Evolutionary conservation across 35 echinoderm and acorn worm genomes (phyloP).

Genomic region (Apostichopus californicus): DNA sequence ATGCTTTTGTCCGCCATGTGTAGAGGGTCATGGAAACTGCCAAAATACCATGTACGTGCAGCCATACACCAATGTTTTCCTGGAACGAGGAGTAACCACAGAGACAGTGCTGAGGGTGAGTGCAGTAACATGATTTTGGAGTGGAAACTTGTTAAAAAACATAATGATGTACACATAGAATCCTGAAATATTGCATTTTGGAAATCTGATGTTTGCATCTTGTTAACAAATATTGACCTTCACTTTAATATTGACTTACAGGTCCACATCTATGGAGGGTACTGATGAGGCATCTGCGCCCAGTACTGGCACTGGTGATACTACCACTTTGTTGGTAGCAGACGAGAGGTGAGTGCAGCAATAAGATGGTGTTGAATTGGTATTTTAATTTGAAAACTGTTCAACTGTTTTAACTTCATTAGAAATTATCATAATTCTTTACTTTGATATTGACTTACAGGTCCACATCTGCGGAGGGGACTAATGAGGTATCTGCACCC

Average conservation of each 20-base stretch:
- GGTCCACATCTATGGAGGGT: not conserved
- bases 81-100: constrained; percentile 17
- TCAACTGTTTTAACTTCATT: too few species aligned
- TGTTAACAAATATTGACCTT: not conserved
- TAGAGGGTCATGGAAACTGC: constrained; percentile 2
- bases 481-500: not conserved
- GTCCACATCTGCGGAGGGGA: not conserved
- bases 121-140: not conserved
- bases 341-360: not conserved
- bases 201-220: not conserved
- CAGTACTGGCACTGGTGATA: too few species aligned
- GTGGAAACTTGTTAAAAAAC: not conserved
- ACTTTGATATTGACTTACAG: not conserved
- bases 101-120: not conserved
- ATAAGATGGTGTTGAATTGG: too few species aligned
- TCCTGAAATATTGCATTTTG: not conserved
- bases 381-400: too few species aligned
- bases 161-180: not conserved
- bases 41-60: constrained; percentile 15
- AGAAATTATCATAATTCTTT: not conserved
- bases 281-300: not conserved
- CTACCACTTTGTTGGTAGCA: not conserved
- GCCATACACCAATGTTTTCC: constrained; percentile 13
- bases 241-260: not conserved
- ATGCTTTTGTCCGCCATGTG: not conserved